phyloP scores from a whole-genome alignment of 2,797 vertebrate genomes.

The Hoplostethus atlanticus region DNA sequence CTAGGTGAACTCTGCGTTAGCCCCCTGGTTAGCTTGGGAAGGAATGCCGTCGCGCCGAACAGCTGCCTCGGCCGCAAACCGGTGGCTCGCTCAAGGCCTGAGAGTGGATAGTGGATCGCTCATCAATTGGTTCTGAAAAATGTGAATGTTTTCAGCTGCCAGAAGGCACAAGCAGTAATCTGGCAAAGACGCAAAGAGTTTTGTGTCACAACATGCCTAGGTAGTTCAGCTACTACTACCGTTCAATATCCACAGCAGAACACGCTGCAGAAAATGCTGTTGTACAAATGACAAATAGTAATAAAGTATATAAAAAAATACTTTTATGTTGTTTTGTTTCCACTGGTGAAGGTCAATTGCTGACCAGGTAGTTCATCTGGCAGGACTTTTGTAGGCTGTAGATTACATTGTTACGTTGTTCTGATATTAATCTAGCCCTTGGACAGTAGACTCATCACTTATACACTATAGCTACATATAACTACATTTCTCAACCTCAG shows the following conservation, averaged over 20 bases:
- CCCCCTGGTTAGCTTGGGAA: background rate
- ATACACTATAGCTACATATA: too few species aligned
- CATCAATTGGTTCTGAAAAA: background rate
- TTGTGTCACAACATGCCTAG: background rate
- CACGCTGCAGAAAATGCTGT: background rate
- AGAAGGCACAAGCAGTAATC: background rate
- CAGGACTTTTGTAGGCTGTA: too few species aligned
- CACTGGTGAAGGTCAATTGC: too few species aligned
- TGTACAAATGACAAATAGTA: background rate
- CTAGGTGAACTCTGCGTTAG: slow-evolving; percentile 29
- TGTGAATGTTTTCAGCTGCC: background rate
- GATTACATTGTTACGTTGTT: too few species aligned
- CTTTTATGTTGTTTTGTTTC: too few species aligned
- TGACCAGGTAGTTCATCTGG: too few species aligned
- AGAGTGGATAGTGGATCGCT: background rate
- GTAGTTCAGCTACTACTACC: background rate
- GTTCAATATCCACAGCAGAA: background rate
- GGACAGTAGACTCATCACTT: too few species aligned
- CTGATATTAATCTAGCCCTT: too few species aligned
- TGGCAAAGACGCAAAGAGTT: background rate
- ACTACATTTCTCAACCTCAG: too few species aligned
- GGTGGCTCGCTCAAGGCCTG: background rate
- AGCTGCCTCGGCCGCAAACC: slow-evolving; percentile 38
- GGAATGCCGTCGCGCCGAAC: slow-evolving; percentile 17
- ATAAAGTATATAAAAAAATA: too few species aligned